Evolutionary conservation across 2,888 invertebrate species (phyloP), one percentile per base, ranked within the genome.

Genomic region (Athripsodes cinereus): DNA sequence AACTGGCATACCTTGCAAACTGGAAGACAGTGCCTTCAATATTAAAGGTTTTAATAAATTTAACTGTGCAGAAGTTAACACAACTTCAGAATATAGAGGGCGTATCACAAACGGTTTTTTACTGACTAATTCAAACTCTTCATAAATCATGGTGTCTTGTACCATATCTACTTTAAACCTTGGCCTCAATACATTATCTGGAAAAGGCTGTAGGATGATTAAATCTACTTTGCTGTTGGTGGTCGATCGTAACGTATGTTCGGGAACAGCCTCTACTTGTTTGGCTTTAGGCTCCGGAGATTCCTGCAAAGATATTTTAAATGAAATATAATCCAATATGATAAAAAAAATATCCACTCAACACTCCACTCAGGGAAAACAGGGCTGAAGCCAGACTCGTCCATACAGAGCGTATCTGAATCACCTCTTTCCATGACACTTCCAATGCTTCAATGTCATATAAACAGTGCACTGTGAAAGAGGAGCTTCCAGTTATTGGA

Each of bases 141-240:
- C 57, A 22, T 51, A 22, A n/a, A 57, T 57, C 31, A 57, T 52
- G n/a, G 51, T 26, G 31, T 52, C 52, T 11, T 47, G 46, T 13
- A 57, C 51, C 47, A 47, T 52, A n/a, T 57, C 57, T 13, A 57
- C 57, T n/a, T 51, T 44, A 22, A 57, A 57, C 26, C 47, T 52
- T 2, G 52, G 57, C 6, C 52, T 40, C 20, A 3, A 6, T 13
- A 47, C 16, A 13, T 10, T 3, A 31, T 57, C 57, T 16, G 20
- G 11, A 19, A 31, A 46, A 11, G 57, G 57, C 11, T 46, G 34
- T 1, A 57, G 18, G 3, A 57, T 34, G 1, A 57, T 20, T 3
- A 19, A 34, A n/a, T 52, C 52, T 34, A 8, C 11, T 35, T 31
- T 52, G 20, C n/a, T 16, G 21, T n/a, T 22, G 2, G 11, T 11